Conservation (phyloP, 2,888 invertebrate species). For the Biston betularia region DNA sequence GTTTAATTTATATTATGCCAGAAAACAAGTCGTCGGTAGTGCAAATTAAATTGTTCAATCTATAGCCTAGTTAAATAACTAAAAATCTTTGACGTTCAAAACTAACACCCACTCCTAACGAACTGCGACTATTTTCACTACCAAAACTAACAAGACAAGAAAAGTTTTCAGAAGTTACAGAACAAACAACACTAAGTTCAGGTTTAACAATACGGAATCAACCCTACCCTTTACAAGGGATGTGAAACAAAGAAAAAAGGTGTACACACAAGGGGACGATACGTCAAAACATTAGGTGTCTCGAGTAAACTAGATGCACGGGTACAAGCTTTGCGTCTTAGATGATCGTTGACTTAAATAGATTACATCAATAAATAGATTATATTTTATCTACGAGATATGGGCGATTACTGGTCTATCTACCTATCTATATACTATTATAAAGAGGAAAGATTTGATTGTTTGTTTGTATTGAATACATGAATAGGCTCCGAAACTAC, state of each 20-base stretch:
- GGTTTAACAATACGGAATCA: constrained; percentile 53
- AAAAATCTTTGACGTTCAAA: neutral
- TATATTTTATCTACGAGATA: neutral
- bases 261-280: constrained; percentile 67
- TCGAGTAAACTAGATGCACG: constrained; percentile 40
- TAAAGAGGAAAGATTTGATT: too few species aligned
- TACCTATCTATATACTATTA: too few species aligned
- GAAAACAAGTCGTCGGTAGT: too few species aligned
- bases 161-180: constrained; percentile 15
- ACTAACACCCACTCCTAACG: neutral
- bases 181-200: constrained; percentile 24
- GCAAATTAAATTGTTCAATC: neutral
- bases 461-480: too few species aligned
- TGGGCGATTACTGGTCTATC: neutral
- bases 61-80: neutral
- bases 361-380: constrained; percentile 14
- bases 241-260: constrained; percentile 69
- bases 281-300: constrained; percentile 74
- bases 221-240: constrained; percentile 57
- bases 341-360: constrained; percentile 13
- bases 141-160: constrained; percentile 16
- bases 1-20: too few species aligned
- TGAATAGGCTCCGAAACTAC: too few species aligned
- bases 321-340: constrained; percentile 19
- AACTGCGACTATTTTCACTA: neutral